Conservation (phyloP, 2,888 invertebrate genomes). For the Linhomoeus sp. region DNA sequence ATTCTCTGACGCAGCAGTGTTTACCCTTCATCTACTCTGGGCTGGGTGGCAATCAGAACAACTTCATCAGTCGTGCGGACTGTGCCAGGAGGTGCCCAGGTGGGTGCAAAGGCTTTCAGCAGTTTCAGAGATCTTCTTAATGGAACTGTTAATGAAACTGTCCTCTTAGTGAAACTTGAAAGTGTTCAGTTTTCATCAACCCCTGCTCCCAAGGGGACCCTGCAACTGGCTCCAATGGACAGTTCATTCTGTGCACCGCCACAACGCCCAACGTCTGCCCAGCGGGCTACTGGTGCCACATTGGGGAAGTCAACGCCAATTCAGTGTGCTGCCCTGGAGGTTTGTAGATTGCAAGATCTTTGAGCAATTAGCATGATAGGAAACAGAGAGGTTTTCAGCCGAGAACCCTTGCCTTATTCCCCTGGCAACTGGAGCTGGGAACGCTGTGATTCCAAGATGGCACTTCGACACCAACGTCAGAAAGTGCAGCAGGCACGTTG, state of each 20-base stretch:
- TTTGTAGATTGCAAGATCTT: neutral
- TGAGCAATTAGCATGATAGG: no score
- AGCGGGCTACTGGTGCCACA: conserved; percentile 6
- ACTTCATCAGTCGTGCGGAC: conserved; percentile 6
- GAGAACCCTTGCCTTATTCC: conserved; percentile 6
- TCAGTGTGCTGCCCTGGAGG: conserved; percentile 6
- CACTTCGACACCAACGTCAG: conserved; percentile 1
- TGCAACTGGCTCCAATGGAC: conserved; percentile 5
- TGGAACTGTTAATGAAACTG: no score
- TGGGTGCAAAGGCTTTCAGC: neutral
- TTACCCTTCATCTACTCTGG: conserved; percentile 5
- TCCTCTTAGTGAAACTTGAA: no score
- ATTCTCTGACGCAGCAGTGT: conserved; percentile 1
- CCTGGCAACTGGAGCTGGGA: neutral
- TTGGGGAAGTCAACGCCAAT: conserved; percentile 2
- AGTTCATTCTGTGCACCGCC: conserved; percentile 3
- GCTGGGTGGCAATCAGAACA: conserved; percentile 7
- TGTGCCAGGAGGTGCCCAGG: conserved; percentile 6
- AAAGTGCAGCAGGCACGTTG: conserved; percentile 3
- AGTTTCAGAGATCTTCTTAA: no score
- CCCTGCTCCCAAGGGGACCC: conserved; percentile 23
- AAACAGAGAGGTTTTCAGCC: conserved; percentile 1
- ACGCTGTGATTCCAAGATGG: neutral
- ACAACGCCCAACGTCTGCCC: conserved; percentile 6
- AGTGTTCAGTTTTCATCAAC: conserved; percentile 13